phyloP scores from a whole-genome alignment of 2,797 vertebrate genomes.

The Sebastes matsubarae region DNA sequence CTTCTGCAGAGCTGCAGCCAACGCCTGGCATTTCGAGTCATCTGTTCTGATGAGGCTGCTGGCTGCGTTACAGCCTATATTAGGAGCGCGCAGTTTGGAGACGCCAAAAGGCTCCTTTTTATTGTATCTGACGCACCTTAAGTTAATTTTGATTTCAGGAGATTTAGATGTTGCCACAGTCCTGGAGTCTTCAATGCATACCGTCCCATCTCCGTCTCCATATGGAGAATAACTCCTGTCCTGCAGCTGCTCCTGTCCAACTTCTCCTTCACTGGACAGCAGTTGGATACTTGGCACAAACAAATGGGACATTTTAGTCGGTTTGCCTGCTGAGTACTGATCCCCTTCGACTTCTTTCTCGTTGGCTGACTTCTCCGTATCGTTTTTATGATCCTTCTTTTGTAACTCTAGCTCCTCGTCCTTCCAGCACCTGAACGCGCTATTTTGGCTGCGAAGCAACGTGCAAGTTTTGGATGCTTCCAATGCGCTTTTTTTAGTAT shows the following conservation, averaged over 20 bases:
- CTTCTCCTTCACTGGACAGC: conserved; percentile 78
- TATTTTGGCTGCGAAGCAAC: conserved; percentile 94
- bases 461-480: conserved; percentile 87
- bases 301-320: conserved; percentile 93
- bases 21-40: conserved; percentile 82
- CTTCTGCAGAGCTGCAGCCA: conserved; percentile 70
- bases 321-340: conserved; percentile 68
- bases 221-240: conserved; percentile 68
- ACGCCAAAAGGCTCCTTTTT: conserved; percentile 83
- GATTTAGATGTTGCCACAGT: conserved; percentile 78
- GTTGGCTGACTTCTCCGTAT: conserved; percentile 65
- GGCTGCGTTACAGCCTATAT: conserved; percentile 70
- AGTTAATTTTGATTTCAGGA: conserved; percentile 93
- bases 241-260: conserved; percentile 64
- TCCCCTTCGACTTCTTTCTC: conserved; percentile 75
- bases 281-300: conserved; percentile 93
- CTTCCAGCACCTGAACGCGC: conserved; percentile 96
- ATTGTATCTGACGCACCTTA: conserved; percentile 83
- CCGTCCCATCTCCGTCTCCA: conserved; percentile 29
- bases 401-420: conserved; percentile 88
- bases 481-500: conserved; percentile 88
- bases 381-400: conserved; percentile 82
- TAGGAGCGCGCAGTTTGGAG: conserved; percentile 87
- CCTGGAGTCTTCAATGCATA: conserved; percentile 57
- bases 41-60: conserved; percentile 75